Evolutionary conservation across 2,888 invertebrate genomes (phyloP), one percentile per base, ranked within the genome.

Genomic region (Yponomeuta cagnagella): DNA sequence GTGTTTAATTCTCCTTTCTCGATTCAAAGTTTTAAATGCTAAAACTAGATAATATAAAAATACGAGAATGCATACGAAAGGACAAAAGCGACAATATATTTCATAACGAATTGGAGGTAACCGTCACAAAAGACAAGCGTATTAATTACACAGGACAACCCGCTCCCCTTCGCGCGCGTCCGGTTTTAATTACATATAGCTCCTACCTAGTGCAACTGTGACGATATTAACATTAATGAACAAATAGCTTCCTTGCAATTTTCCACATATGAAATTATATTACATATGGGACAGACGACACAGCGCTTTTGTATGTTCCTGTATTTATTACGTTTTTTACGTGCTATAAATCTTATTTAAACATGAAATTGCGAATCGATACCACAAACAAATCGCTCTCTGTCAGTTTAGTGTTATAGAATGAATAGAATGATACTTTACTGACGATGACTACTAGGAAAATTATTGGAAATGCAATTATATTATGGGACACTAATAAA

Each of bases 91-190:
- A 12, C 23, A 31, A 64, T 30, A 64, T 30, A 23, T 64, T 64
- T 23, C 12, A 64, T 30, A 64, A 8, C 23, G 64, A 31, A 64
- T 23, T 64, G 43, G 43, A 43, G 6, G 43, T 43, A 8, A 43
- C 43, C 43, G 64, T 30, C 64, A 64, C 23, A 64, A 64, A 64
- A 30, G 64, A 64, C n/a, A 64, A 64, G 64, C 64, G n/a, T 64
- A 64, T 64, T 64, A n/a, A 64, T 64, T 64, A 64, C 64, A 64
- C 31, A 64, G 64, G 64, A 31, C 64, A 30, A 23, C 6, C 64
- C 23, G 63, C 3, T 8, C 64, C 30, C 64, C 64, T 12, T 23
- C 64, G 30, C 64, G 52, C n/a, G 64, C 64, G 30, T 23, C 64
- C 64, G 64, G 52, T 12, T 15, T 58, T 58, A 58, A 58, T 58